A percentile compares a stretch with the other conserved stretches of the same genome.
Conservation (phyloP, 2,113 vertebrate species). For the Hyperoodon ampullatus region DNA sequence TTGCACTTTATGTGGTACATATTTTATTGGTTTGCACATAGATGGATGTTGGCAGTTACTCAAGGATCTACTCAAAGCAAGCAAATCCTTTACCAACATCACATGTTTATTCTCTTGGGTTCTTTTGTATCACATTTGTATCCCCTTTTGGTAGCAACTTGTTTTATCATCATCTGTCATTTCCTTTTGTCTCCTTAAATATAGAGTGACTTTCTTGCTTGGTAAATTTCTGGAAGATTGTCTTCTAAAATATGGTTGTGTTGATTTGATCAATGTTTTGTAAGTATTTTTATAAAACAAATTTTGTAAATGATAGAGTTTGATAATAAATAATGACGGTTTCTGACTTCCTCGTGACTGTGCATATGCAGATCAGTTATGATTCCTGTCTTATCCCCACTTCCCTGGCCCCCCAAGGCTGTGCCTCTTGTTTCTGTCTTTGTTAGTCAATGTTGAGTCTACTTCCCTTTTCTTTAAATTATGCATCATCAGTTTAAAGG, state of each 20-base stretch:
- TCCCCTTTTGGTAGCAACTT: neutral
- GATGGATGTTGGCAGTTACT: neutral
- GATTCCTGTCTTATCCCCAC: neutral
- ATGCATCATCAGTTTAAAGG: neutral
- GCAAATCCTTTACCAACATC: neutral
- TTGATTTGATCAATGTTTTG: constrained; percentile 29
- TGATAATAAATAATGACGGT: neutral
- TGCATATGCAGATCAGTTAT: neutral
- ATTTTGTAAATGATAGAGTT: neutral
- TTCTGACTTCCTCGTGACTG: neutral
- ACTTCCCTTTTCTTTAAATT: neutral
- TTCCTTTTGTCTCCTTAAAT: constrained; percentile 8
- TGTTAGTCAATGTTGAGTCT: neutral
- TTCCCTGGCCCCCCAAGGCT: neutral
- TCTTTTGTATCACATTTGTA: neutral
- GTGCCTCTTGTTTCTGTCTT: neutral
- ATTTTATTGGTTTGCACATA: neutral
- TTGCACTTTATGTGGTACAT: neutral
- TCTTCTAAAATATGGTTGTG: neutral
- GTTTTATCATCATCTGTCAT: neutral
- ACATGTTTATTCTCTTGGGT: neutral
- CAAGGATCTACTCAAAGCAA: neutral
- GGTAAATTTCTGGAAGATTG: neutral
- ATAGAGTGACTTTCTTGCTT: neutral
- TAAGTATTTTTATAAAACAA: constrained; percentile 25